These are phyloP conservation scores for Ladona fulva DNA, from an alignment of 1,140 invertebrate genomes.

Conservation along the genomic window DNA sequence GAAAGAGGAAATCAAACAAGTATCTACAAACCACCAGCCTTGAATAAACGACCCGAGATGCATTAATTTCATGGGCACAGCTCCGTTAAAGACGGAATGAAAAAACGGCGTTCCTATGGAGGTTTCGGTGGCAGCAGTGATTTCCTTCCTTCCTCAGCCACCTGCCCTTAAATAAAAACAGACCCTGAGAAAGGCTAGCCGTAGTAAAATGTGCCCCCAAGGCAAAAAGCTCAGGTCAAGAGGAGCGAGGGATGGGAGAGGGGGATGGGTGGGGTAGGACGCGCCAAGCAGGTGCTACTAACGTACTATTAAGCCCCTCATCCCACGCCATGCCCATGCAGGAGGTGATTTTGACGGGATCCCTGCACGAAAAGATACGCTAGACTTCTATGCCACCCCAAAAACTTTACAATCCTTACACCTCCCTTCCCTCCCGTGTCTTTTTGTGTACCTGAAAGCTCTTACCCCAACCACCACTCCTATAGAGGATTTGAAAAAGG, in stretches of 20 bases:
- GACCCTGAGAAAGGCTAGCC: constrained; percentile 1
- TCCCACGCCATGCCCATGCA: no score
- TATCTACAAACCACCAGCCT: no score
- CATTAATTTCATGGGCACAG: no score
- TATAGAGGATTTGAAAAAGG: no score
- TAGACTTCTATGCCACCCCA: no score
- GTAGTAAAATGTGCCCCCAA: neutral
- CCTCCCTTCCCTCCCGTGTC: neutral
- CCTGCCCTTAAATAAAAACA: constrained; percentile 6
- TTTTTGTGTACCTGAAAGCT: neutral
- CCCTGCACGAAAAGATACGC: no score
- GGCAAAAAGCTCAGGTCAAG: constrained; percentile 3
- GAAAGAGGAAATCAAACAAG: no score
- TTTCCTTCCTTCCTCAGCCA: neutral
- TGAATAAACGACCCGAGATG: no score
- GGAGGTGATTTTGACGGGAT: no score
- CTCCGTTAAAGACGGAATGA: no score
- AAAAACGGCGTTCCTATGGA: neutral
- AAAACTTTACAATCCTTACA: no score
- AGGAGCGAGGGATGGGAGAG: neutral
- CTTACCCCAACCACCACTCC: no score
- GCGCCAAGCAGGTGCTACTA: constrained; percentile 1
- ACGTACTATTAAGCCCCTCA: neutral
- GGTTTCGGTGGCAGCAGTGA: neutral
- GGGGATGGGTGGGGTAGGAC: neutral